Conservation (phyloP, 35 echinoderm and acorn worm genomes). For the Ophiothrix spiculata region DNA sequence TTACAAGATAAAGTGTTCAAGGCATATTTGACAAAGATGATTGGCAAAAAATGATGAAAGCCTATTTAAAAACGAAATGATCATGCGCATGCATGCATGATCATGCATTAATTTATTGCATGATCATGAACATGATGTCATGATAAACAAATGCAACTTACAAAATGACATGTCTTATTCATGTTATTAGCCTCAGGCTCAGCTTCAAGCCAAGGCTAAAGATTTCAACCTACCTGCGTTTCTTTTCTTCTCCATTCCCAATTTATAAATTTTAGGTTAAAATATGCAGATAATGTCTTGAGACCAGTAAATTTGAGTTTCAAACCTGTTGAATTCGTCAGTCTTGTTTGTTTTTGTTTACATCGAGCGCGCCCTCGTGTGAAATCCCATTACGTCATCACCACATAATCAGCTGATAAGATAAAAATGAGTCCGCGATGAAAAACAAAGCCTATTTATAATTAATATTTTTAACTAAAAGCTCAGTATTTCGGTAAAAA, state of each 20-base stretch:
- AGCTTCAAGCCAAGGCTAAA: neutral
- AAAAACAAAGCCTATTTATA: neutral
- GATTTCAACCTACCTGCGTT: neutral
- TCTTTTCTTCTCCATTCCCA: neutral
- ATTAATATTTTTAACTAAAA: neutral
- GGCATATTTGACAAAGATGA: too few species aligned
- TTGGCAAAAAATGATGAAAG: neutral
- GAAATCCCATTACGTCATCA: neutral
- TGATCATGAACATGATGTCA: neutral
- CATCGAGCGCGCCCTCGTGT: neutral
- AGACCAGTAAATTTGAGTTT: neutral
- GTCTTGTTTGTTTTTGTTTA: neutral
- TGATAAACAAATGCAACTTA: neutral
- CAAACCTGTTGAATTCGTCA: neutral
- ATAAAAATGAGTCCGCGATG: neutral
- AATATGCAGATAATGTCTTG: neutral
- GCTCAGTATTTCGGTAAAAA: neutral
- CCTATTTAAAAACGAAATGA: neutral
- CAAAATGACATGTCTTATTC: neutral
- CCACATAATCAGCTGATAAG: neutral
- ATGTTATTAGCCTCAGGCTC: neutral
- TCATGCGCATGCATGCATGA: neutral
- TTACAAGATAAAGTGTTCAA: too few species aligned
- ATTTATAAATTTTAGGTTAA: neutral
- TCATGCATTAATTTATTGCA: neutral